Evolutionary conservation across 1,140 invertebrate species (phyloP), one percentile per base, ranked within the genome.

Genomic region (Idris sp.): DNA sequence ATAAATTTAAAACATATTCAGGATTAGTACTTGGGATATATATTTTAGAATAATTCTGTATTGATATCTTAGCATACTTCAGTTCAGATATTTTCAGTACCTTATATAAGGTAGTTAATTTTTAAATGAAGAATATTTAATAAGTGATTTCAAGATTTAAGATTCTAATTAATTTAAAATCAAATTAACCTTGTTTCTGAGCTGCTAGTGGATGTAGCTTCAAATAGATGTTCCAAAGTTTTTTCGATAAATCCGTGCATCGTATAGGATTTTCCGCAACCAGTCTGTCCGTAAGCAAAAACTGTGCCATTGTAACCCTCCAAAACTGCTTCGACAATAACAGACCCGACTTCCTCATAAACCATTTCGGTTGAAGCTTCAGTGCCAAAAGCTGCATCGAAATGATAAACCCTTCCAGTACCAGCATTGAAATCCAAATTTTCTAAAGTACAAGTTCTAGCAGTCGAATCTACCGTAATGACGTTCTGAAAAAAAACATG

Each of bases 171-270:
- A n/a, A n/a, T n/a, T n/a, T n/a, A n/a, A n/a, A n/a, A n/a, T n/a
- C n/a, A n/a, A n/a, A n/a, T n/a, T n/a, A n/a, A 59, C 74, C 68
- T 67, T 11, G 92, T 91, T 56, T 92, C 90, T 35, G 92, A 92
- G 7, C 93, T 91, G 4, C 85, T 79, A 0, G 96, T 93, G 5
- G 94, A 91, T 22, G 96, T 97, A 0, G 95, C 94, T 84, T 98
- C 96, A 87, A 98, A 98, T 35, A 97, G 91, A 77, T 98, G 96
- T 80, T 97, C 95, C 85, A 97, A 93, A 2, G 94, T 91, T 53
- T 94, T 89, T 6, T 95, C 95, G 78, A 98, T 96, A 56, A 87
- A 86, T 0, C 92, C 96, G 77, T 94, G 93, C 94, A 96, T 96
- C 6, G 94, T 78, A 74, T 92, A 93, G 9, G 92, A 92, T 79